phyloP scores from a whole-genome alignment of 2,113 vertebrate species.

The Neomonachus schauinslandi region DNA sequence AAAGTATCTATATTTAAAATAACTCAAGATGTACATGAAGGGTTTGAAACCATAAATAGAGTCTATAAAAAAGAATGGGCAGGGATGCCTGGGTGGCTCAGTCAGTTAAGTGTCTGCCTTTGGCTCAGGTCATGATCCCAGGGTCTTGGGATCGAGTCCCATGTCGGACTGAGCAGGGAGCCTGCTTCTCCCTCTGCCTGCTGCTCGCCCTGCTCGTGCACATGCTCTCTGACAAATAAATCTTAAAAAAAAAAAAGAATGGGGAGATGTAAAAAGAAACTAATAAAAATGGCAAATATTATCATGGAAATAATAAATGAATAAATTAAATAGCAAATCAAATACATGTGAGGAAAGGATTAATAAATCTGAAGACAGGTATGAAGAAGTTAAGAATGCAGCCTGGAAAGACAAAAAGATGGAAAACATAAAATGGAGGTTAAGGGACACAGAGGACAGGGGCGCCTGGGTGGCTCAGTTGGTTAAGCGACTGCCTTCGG shows the following conservation, averaged over 20 bases:
- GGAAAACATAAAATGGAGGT: not conserved
- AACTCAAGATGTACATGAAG: not conserved
- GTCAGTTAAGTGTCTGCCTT: not conserved
- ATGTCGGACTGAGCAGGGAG: not conserved
- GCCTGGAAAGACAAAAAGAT: not conserved
- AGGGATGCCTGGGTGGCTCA: not conserved
- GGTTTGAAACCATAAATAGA: not conserved
- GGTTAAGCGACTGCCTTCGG: no score
- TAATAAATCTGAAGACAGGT: not conserved
- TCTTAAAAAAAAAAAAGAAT: not conserved
- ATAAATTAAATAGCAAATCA: not conserved
- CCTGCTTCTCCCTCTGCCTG: not conserved
- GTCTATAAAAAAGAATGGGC: not conserved
- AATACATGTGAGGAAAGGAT: constrained; percentile 36
- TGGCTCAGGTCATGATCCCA: not conserved
- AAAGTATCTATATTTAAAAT: not conserved
- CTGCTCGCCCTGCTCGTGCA: not conserved
- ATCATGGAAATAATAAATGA: not conserved
- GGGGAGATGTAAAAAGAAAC: not conserved
- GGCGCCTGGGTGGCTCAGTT: no score
- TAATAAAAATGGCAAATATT: constrained; percentile 19
- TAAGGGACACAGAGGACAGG: not conserved
- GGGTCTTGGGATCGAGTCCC: no score
- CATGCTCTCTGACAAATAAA: not conserved
- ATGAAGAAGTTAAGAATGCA: constrained; percentile 17